Evolutionary conservation across 1,140 invertebrate species (phyloP).

Genomic region (Penaeus japonicus): DNA sequence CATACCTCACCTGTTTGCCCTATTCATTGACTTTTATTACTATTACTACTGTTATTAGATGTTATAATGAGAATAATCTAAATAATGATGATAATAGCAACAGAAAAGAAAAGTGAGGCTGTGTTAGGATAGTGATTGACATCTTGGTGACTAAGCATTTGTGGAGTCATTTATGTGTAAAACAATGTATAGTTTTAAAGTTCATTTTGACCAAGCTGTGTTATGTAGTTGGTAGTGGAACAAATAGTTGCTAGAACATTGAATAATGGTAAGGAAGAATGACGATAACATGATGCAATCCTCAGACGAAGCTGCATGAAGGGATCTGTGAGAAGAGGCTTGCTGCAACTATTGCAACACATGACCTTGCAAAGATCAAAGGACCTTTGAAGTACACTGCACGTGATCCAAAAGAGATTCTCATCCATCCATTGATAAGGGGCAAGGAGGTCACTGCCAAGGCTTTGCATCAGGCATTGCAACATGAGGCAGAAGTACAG

Average conservation of each 20-base stretch:
- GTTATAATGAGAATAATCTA: no score
- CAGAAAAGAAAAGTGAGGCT: no score
- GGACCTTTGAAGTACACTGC: constrained; percentile 76
- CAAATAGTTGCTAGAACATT: not conserved
- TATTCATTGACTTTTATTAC: no score
- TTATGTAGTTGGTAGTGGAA: not conserved
- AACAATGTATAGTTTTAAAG: no score
- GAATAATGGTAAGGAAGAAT: not conserved
- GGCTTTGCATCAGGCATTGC: constrained; percentile 73
- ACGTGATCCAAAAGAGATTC: constrained; percentile 69
- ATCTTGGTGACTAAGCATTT: no score
- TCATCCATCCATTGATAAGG: constrained; percentile 74
- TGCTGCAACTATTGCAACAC: constrained; percentile 81
- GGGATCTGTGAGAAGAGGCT: constrained; percentile 79
- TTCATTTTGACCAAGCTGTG: not conserved
- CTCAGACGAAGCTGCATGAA: constrained; percentile 78
- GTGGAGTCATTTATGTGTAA: no score
- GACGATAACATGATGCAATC: not conserved
- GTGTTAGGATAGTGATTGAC: no score
- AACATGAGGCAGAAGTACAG: constrained; percentile 75
- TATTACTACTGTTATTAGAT: no score
- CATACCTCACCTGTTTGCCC: no score
- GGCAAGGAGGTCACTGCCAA: constrained; percentile 71
- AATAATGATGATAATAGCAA: no score
- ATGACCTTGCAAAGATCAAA: constrained; percentile 75